A percentile compares a stretch with the other conserved stretches of the same genome.
Conservation (phyloP, 1,140 invertebrate genomes). For the Cotesia vestalis region DNA sequence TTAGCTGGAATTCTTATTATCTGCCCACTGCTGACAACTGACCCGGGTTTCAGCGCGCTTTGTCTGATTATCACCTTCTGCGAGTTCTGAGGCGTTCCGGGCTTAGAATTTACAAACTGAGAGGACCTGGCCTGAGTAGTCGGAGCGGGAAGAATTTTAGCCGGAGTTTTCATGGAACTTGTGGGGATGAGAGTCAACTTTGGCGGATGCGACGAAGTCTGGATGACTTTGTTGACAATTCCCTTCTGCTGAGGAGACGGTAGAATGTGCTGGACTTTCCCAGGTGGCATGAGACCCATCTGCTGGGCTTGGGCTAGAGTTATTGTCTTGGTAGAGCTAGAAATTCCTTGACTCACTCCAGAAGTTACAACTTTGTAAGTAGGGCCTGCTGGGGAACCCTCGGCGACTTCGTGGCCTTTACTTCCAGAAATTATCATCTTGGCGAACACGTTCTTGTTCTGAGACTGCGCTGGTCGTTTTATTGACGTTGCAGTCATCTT, state of each 20-base stretch:
- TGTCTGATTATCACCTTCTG: constrained; percentile 70
- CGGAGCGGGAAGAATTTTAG: constrained; percentile 77
- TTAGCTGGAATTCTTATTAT: constrained; percentile 72
- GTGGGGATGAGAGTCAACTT: constrained; percentile 61
- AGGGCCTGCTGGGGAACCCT: constrained; percentile 55
- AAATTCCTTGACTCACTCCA: constrained; percentile 49
- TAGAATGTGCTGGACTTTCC: constrained; percentile 68
- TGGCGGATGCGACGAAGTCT: constrained; percentile 58
- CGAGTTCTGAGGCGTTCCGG: constrained; percentile 63
- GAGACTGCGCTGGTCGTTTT: constrained; percentile 55
- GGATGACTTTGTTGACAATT: constrained; percentile 65
- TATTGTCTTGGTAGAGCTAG: constrained; percentile 73
- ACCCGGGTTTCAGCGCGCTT: constrained; percentile 61
- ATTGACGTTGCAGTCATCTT: constrained; percentile 54
- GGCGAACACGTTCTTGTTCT: constrained; percentile 64
- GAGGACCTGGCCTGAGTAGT: constrained; percentile 60
- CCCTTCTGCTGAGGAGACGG: constrained; percentile 61
- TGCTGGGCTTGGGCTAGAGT: constrained; percentile 76
- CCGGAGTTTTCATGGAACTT: constrained; percentile 69
- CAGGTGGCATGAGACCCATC: constrained; percentile 70
- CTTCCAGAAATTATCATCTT: constrained; percentile 72
- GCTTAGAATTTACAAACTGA: constrained; percentile 52
- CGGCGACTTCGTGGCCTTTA: constrained; percentile 53
- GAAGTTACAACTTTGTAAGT: constrained; percentile 60
- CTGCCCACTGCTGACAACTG: constrained; percentile 64